Evolutionary conservation across 2,797 vertebrate species (phyloP).

Genomic region (Trachurus trachurus): DNA sequence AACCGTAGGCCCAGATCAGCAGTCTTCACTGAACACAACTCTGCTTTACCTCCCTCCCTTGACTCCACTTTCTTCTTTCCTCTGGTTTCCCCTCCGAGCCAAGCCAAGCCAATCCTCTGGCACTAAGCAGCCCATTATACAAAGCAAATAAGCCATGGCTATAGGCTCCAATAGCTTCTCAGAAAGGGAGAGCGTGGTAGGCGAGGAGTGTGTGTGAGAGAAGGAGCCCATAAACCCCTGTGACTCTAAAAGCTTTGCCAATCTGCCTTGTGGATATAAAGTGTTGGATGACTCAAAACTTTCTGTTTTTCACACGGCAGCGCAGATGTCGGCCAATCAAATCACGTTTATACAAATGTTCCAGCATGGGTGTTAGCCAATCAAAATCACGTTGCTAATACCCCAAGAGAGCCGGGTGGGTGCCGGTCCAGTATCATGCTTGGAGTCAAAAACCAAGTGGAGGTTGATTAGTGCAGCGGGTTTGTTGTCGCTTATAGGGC

Average conservation of each 20-base stretch:
- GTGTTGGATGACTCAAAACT: constrained; percentile 70
- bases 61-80: constrained; percentile 51
- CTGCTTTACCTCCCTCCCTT: constrained; percentile 44
- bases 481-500: no score
- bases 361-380: no score
- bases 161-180: constrained; percentile 73
- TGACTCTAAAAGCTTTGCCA: constrained; percentile 69
- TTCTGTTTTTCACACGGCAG: constrained; percentile 33
- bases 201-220: constrained; percentile 26
- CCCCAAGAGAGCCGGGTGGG: no score
- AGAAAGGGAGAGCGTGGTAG: constrained; percentile 64
- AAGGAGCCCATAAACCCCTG: constrained; percentile 61
- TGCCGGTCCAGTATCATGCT: no score
- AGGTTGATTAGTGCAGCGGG: no score
- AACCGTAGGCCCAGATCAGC: constrained; percentile 25
- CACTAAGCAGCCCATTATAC: constrained; percentile 77
- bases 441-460: no score
- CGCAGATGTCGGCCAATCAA: no score
- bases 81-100: constrained; percentile 65
- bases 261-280: constrained; percentile 74
- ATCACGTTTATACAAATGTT: no score
- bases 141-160: constrained; percentile 80
- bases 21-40: constrained; percentile 46
- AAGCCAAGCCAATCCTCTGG: constrained; percentile 78
- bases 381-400: no score